Evolutionary conservation across 2,113 vertebrate genomes (phyloP).

Genomic region (Rostratula benghalensis): DNA sequence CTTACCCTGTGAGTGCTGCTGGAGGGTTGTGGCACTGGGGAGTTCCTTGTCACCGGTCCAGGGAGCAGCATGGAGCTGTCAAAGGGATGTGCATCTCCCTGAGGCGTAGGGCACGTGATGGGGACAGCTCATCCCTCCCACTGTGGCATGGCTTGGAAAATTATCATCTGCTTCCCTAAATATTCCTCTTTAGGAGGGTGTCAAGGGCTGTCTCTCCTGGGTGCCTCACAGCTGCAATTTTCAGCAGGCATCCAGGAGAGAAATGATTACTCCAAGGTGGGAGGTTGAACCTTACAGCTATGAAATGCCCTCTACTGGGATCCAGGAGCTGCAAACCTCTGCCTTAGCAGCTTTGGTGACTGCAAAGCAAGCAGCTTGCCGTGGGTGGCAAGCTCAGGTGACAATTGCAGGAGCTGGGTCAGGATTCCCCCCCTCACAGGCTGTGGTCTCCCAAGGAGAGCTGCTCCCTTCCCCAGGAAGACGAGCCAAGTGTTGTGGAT

Average conservation of each 20-base stretch:
- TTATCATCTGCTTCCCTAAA: not conserved
- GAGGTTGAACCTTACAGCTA: fast-evolving
- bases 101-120: fast-evolving
- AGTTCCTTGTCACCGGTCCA: not conserved
- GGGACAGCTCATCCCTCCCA: not conserved
- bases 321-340: not conserved
- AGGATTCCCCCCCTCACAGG: not conserved
- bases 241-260: fast-evolving
- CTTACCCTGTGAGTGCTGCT: fast-evolving
- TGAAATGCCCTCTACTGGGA: fast-evolving
- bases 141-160: not conserved
- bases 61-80: not conserved
- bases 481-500: not conserved
- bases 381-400: not conserved
- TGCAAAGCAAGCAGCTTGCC: not conserved
- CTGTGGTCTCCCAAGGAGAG: fast-evolving
- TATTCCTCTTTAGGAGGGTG: not conserved
- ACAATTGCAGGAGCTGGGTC: fast-evolving
- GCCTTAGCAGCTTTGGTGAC: not conserved
- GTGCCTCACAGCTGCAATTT: fast-evolving
- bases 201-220: not conserved
- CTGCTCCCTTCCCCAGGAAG: not conserved
- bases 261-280: not conserved
- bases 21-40: not conserved
- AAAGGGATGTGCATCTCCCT: not conserved